Base-by-base conservation (phyloP, 2,113 vertebrate species). In the Mellivora capensis region DNA sequence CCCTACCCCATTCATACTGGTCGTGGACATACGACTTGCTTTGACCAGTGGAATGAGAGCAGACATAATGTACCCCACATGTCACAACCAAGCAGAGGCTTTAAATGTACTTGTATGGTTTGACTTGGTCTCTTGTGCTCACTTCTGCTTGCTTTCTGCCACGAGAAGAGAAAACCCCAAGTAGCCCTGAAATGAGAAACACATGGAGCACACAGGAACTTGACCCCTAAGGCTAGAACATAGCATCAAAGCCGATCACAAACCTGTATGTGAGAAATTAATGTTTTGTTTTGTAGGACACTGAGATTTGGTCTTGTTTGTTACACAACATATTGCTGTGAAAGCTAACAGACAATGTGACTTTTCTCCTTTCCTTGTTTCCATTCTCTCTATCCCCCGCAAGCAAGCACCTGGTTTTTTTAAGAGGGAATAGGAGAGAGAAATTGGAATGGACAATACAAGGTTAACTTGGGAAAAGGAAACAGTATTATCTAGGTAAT, bases 301-400 rank as follows among this genome's bases (percentile, higher is more conserved):
- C 71, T 82, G 71, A 94, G 29, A 59, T 57, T 44, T 29, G 23
- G 76, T 52, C 18, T 25, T 90, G 4, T 42, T 90, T 77, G 39
- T 80, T 83, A 90, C 67, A 82, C 7, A 7, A 54, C 31, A 49
- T 49, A 34, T 31, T 4, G 13, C 6, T 88, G 49, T 27, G 89
- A 84, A 64, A 69, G 8, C 34, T 93, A 49, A 89, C 31, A 57
- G 1, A 29, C 42, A 57, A 20, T 20, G 44, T 57, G 12, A 39
- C 39, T 87, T 93, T 67, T 72, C 83, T 83, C 61, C 27, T 96
- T 92, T 92, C 39, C 59, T 89, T 44, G 14, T 49, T 92, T 89
- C 4, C 34, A 59, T 29, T 49, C 37, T 49, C 44, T 90, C 67
- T 62, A 69, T 76, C 13, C 6, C 25, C 59, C 62, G 21, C 15